Evolutionary conservation across 2,888 invertebrate species (phyloP).

Genomic region (Hirtodrosophila confusa): DNA sequence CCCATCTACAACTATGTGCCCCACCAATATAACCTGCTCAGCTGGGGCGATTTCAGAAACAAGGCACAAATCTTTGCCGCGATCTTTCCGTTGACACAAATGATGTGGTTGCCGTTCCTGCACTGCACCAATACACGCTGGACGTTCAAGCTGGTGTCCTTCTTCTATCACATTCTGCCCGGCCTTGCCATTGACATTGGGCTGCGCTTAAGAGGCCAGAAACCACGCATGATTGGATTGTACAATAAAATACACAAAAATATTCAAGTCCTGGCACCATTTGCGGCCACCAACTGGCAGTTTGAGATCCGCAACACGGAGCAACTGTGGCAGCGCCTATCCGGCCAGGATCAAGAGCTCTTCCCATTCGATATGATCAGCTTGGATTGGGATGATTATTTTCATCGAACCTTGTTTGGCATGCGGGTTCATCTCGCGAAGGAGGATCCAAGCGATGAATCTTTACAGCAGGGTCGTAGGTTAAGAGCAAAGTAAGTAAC

Average conservation of each 20-base stretch:
- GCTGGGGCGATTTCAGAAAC: conserved; percentile 89
- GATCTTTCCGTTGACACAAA: conserved; percentile 86
- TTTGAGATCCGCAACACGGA: conserved; percentile 88
- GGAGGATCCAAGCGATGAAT: conserved; percentile 87
- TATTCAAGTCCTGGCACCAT: conserved; percentile 89
- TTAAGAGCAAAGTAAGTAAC: conserved; percentile 68
- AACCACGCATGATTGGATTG: conserved; percentile 87
- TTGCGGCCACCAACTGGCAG: conserved; percentile 89
- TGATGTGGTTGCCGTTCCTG: conserved; percentile 88
- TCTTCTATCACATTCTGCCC: conserved; percentile 87
- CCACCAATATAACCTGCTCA: conserved; percentile 90
- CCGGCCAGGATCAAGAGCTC: conserved; percentile 84
- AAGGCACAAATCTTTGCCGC: conserved; percentile 82
- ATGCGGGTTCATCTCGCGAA: conserved; percentile 91
- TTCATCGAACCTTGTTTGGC: conserved; percentile 87
- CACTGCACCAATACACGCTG: conserved; percentile 84
- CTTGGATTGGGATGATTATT: conserved; percentile 87
- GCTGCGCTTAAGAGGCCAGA: conserved; percentile 61
- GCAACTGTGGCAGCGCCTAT: conserved; percentile 84
- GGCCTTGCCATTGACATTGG: conserved; percentile 87
- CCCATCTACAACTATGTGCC: conserved; percentile 92
- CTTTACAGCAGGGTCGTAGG: conserved; percentile 87
- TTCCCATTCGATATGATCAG: conserved; percentile 90
- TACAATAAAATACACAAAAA: conserved; percentile 93
- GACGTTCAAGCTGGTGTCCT: conserved; percentile 84